These are phyloP conservation scores for Branchipolynoe longqiensis DNA, from an alignment of 2,888 invertebrate species.

Conservation along the genomic window DNA sequence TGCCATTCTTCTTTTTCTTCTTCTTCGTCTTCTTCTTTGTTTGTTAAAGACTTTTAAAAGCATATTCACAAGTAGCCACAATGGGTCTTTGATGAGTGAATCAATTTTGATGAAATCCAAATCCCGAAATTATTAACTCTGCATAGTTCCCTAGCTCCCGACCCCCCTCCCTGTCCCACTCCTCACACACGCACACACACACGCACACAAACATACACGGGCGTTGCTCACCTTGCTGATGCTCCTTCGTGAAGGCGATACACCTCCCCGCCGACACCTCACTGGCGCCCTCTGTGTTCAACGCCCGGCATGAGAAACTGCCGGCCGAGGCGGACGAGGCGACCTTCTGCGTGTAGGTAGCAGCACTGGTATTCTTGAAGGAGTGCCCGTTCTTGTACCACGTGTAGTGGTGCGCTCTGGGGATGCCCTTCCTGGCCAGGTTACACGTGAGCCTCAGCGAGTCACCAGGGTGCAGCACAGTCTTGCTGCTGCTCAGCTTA, in stretches of 20 bases:
- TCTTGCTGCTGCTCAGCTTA: neutral
- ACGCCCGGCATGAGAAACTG: constrained; percentile 4
- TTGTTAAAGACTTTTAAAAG: too few relatives aligned
- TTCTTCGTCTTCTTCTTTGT: too few relatives aligned
- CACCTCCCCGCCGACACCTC: neutral
- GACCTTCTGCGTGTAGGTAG: neutral
- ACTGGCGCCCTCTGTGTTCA: neutral
- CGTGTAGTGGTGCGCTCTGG: constrained; percentile 6
- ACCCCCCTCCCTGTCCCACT: too few relatives aligned
- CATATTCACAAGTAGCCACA: too few relatives aligned
- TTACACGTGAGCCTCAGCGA: constrained; percentile 9
- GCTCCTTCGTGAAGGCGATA: constrained; percentile 34
- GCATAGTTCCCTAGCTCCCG: too few relatives aligned
- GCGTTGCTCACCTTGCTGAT: neutral
- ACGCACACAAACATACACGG: too few relatives aligned
- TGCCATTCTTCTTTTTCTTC: too few relatives aligned
- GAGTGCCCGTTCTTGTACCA: neutral
- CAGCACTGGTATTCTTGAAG: neutral
- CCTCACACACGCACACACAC: too few relatives aligned
- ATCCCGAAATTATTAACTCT: too few relatives aligned
- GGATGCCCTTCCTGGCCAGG: constrained; percentile 8
- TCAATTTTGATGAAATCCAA: too few relatives aligned
- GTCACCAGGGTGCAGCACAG: constrained; percentile 19
- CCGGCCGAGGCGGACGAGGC: neutral
- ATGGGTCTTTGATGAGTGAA: too few relatives aligned